Base-by-base conservation (phyloP, 2,888 invertebrate species). In the Hemistola chrysoprasaria region DNA sequence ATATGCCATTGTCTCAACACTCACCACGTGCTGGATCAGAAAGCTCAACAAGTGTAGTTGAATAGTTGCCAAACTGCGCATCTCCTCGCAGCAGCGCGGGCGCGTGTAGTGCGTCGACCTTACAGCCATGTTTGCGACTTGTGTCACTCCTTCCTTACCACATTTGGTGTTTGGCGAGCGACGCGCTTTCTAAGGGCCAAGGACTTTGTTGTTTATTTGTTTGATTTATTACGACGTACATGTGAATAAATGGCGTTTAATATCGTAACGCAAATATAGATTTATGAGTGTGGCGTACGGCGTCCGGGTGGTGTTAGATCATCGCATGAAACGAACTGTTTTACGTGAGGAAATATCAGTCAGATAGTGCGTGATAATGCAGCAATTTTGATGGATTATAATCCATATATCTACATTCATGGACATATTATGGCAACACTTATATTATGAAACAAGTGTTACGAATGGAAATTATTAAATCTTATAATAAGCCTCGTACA, bases 81-180 rank as follows among this genome's bases (percentile, higher is more conserved):
- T 27, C 26, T 26, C 21, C 26, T 20, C 35, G 35, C 26, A 27
- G 43, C 39, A 34, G 39, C 24, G 21, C 23, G 33, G 28, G 31
- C 40, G n/a, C n/a, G 10, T 1, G 31, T 40, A 42, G 56, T 48
- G 34, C 59, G 53, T 52, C 52, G 54, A 53, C 53, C 55, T 51
- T 27, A 30, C 41, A 22, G 40, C 47, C 48, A 47, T 42, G 50
- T 44, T 34, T 31, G 47, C 43, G n/a, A n/a, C n/a, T n/a, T n/a
- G 30, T 25, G 50, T 48, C 52, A 53, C 52, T 54, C 53, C 47
- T 26, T 26, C 50, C 50, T 53, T 45, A 24, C 62, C 63, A 31
- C 44, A 57, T 63, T 62, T 59, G 64, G 64, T 43, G 45, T 36
- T 64, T 56, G 55, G 58, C 59, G 51, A 46, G 38, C 33, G 32